phyloP scores from a whole-genome alignment of 2,113 vertebrate genomes.

The Notarius lentiginosus region DNA sequence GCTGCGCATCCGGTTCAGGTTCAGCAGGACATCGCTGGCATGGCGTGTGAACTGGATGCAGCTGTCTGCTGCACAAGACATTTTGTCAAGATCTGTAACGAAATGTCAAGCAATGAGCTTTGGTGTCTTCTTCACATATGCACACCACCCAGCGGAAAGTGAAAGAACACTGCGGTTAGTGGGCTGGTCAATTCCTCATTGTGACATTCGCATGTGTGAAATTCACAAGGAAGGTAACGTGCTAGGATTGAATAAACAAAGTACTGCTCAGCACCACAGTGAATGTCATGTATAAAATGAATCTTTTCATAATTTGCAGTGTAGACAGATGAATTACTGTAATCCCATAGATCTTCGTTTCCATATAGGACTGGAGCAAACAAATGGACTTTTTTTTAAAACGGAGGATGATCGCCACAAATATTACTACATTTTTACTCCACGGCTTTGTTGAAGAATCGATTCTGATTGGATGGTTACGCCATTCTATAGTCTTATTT shows the following conservation, averaged over 20 bases:
- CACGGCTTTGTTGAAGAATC: too few species aligned
- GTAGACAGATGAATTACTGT: not conserved
- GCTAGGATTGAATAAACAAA: not conserved
- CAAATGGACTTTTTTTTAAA: not conserved
- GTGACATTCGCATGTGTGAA: not conserved
- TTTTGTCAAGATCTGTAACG: conserved; percentile 74
- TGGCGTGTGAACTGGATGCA: conserved; percentile 99
- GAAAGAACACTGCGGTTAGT: not conserved
- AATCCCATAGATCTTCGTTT: not conserved
- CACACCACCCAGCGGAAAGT: not conserved
- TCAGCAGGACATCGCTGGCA: conserved; percentile 93
- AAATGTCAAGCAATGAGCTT: not conserved
- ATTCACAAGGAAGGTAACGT: not conserved
- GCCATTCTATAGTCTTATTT: too few species aligned
- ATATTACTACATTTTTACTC: not conserved
- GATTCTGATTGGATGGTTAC: too few species aligned
- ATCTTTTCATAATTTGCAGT: not conserved
- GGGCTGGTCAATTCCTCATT: not conserved
- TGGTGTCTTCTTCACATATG: not conserved
- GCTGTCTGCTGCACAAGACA: conserved; percentile 94
- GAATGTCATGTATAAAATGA: not conserved
- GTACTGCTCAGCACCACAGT: not conserved
- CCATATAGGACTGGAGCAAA: not conserved
- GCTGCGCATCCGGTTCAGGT: conserved; percentile 92
- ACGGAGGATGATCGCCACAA: too few species aligned